Percentiles rank a stretch among this genome's conserved stretches.
phyloP scores from a whole-genome alignment of 53 echinoderm and acorn worm genomes.

The Zoroaster sp. region DNA sequence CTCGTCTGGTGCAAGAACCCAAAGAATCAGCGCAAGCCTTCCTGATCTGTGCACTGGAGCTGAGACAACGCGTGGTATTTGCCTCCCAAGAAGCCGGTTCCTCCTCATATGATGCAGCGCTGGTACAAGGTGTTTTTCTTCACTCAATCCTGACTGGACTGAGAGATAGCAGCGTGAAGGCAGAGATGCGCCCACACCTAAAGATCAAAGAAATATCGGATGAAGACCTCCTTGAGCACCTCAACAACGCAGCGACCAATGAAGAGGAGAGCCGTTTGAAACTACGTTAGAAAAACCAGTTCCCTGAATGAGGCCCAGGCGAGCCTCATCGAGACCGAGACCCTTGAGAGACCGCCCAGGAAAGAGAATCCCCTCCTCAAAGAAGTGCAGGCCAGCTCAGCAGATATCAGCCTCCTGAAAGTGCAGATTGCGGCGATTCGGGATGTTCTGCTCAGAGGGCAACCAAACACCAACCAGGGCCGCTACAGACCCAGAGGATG shows the following conservation, averaged over 20 bases:
- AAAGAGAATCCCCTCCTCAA: background rate
- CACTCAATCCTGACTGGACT: conserved; percentile 42
- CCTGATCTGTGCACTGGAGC: no score
- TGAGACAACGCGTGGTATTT: conserved; percentile 35
- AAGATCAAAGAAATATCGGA: background rate
- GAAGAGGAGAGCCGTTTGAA: no score
- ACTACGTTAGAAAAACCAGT: no score
- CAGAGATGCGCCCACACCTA: background rate
- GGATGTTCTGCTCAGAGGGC: background rate
- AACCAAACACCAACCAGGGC: background rate
- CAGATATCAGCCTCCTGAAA: background rate
- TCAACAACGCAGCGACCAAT: no score
- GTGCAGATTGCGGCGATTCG: background rate
- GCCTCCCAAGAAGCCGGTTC: conserved; percentile 36
- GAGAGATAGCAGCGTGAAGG: background rate
- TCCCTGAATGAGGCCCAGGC: no score
- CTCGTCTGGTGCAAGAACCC: no score
- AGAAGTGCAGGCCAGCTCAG: background rate
- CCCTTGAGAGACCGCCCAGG: background rate
- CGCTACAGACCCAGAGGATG: background rate
- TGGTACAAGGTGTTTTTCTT: background rate
- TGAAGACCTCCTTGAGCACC: background rate
- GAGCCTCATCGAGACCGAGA: no score
- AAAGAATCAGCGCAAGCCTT: conserved; percentile 13
- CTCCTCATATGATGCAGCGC: conserved; percentile 2